These are phyloP conservation scores for Lordiphosa collinella DNA, from an alignment of 1,140 invertebrate genomes.

Conservation along the genomic window DNA sequence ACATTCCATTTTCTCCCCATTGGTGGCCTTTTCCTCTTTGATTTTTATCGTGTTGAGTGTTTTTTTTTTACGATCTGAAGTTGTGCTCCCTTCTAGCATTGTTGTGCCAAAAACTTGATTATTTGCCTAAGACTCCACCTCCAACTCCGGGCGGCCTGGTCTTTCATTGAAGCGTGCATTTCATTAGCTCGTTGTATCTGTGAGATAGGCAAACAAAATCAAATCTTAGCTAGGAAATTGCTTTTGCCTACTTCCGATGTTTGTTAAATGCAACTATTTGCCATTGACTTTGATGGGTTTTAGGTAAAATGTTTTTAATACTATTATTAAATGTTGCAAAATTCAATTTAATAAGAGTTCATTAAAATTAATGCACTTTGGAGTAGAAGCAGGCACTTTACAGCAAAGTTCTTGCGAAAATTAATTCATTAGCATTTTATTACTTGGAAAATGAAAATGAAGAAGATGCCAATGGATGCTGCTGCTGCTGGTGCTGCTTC, in stretches of 20 bases:
- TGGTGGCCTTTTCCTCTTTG: conserved; percentile 30
- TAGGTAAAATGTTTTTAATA: conserved; percentile 19
- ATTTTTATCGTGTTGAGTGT: conserved; percentile 48
- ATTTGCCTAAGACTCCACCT: conserved; percentile 32
- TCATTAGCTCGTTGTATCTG: conserved; percentile 65
- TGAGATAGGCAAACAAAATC: conserved; percentile 61
- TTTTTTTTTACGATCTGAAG: conserved; percentile 30
- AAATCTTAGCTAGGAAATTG: conserved; percentile 59
- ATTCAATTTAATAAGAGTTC: conserved; percentile 55
- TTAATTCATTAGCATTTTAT: conserved; percentile 77
- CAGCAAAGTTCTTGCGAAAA: conserved; percentile 62
- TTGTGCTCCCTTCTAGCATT: conserved; percentile 40
- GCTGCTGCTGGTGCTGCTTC: conserved; percentile 1
- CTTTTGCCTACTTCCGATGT: conserved; percentile 53
- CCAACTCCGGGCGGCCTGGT: not conserved
- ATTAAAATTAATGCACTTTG: conserved; percentile 51
- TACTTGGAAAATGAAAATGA: conserved; percentile 34
- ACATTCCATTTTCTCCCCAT: not conserved
- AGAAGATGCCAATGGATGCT: not conserved
- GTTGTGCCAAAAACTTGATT: conserved; percentile 41
- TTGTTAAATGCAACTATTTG: conserved; percentile 50
- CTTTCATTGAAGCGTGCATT: conserved; percentile 45
- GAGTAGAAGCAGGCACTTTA: conserved; percentile 22
- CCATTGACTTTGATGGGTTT: conserved; percentile 30
- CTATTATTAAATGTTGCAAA: conserved; percentile 51